Evolutionary conservation across 2,113 vertebrate genomes (phyloP).

Genomic region (Furnarius figulus): DNA sequence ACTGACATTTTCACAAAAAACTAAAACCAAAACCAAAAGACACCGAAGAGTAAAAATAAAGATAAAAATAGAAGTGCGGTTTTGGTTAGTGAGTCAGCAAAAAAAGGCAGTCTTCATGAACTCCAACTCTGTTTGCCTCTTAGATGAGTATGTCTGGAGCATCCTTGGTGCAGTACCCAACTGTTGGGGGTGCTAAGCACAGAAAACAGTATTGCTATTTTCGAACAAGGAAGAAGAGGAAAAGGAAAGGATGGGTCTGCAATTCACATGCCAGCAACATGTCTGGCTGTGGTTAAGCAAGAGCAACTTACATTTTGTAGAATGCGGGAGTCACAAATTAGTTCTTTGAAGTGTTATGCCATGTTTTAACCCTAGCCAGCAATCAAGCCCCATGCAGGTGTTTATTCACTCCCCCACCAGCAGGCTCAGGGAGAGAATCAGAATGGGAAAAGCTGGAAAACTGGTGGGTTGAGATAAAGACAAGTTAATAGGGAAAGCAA

Average conservation of each 20-base stretch:
- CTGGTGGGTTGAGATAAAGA: neutral
- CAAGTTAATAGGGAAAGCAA: neutral
- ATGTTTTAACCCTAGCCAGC: neutral
- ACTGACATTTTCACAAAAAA: neutral
- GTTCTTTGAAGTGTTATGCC: neutral
- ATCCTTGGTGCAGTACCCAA: neutral
- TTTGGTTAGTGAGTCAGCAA: neutral
- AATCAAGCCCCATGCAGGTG: neutral
- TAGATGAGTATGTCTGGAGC: neutral
- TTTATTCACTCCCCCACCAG: neutral
- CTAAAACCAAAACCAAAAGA: neutral
- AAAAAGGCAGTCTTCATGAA: neutral
- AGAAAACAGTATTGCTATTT: neutral
- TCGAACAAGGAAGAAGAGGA: neutral
- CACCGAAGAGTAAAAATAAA: neutral
- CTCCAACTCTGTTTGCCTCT: neutral
- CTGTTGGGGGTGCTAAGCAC: neutral
- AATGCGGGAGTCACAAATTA: neutral
- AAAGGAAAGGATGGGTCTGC: neutral
- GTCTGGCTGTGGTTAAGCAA: neutral
- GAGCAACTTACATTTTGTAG: accelerated
- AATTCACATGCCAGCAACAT: neutral
- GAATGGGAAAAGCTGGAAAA: neutral
- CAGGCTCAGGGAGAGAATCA: neutral
- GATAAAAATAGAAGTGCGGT: neutral